Base-by-base conservation (phyloP, 2,888 invertebrate species). In the Cartodere bifasciata region DNA sequence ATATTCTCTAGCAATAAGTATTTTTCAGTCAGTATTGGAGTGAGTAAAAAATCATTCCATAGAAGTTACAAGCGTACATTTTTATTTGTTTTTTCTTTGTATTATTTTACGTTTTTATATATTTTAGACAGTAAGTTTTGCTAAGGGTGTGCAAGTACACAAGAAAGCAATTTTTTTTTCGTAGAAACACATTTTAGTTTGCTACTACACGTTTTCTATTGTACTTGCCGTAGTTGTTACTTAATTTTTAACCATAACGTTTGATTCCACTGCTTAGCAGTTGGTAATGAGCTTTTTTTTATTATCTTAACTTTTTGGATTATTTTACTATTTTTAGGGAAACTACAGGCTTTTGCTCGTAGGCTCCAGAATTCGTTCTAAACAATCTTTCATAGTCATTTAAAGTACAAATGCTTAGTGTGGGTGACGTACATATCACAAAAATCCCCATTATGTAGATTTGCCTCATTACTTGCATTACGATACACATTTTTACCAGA, bases 391-490 rank as follows among this genome's bases (percentile, higher is more conserved):
- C 73, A 75, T 77, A 78, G 77, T 77, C 77, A 76, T 76, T 76
- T 75, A 71, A 75, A 78, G 77, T 77, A 78, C 77, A 78, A 77
- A 77, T 75, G 75, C 75, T 75, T 72, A 42, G 55, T 55, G 48
- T 56, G 56, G 49, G 52, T 54, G 52, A 46, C 49, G 47, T 45
- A 53, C 52, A 53, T 52, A 53, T 52, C 52, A 53, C 42, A 46
- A 7, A 5, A 9, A 9, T 23, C 11, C 7, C 24, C 6, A 7
- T 7, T n/a, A 23, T 23, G 14, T 27, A 27, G 7, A 27, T 27
- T 9, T 9, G 6, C 20, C 20, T n/a, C n/a, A n/a, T n/a, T n/a
- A n/a, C n/a, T n/a, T n/a, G n/a, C n/a, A n/a, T n/a, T n/a, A n/a
- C n/a, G n/a, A n/a, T n/a, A n/a, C n/a, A n/a, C n/a, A n/a, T n/a